A percentile compares a stretch with the other conserved stretches of the same genome.
These are phyloP conservation scores for Nemapogon koenigi DNA, from an alignment of 2,888 invertebrate genomes.

Conservation along the genomic window DNA sequence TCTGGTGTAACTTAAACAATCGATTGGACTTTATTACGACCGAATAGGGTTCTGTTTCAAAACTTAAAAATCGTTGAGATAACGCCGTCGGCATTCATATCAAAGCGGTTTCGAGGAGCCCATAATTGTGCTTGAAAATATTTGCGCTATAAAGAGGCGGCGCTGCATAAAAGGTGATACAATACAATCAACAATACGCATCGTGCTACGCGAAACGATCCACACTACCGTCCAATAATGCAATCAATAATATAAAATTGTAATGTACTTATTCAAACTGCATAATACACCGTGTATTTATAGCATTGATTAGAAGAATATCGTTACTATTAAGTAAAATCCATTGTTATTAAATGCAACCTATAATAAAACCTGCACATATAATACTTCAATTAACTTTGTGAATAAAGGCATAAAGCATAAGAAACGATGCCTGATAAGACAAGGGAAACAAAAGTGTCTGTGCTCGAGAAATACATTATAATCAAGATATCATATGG, in stretches of 20 bases:
- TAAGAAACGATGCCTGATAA: slow-evolving; percentile 36
- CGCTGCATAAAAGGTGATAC: slow-evolving; percentile 21
- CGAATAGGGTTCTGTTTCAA: not conserved
- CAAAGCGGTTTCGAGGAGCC: slow-evolving; percentile 4
- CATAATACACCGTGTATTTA: not conserved
- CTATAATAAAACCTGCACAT: slow-evolving; percentile 1
- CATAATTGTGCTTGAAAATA: slow-evolving; percentile 7
- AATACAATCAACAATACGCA: no score
- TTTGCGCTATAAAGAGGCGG: slow-evolving; percentile 41
- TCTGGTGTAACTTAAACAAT: not conserved
- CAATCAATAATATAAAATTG: slow-evolving; percentile 1
- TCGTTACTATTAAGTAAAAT: not conserved
- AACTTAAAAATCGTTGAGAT: not conserved
- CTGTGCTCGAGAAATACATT: slow-evolving; percentile 28
- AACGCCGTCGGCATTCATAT: slow-evolving; percentile 9
- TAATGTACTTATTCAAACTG: not conserved
- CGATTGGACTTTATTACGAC: not conserved
- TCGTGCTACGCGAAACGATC: no score
- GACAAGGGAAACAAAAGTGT: slow-evolving; percentile 42
- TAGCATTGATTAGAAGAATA: not conserved
- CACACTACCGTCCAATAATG: no score
- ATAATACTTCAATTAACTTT: slow-evolving; percentile 27
- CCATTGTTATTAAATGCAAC: not conserved
- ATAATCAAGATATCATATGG: slow-evolving; percentile 41
- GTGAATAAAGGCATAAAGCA: slow-evolving; percentile 33